These are phyloP conservation scores for Cheilosia soror DNA, from an alignment of 2,888 invertebrate species.

Conservation along the genomic window DNA sequence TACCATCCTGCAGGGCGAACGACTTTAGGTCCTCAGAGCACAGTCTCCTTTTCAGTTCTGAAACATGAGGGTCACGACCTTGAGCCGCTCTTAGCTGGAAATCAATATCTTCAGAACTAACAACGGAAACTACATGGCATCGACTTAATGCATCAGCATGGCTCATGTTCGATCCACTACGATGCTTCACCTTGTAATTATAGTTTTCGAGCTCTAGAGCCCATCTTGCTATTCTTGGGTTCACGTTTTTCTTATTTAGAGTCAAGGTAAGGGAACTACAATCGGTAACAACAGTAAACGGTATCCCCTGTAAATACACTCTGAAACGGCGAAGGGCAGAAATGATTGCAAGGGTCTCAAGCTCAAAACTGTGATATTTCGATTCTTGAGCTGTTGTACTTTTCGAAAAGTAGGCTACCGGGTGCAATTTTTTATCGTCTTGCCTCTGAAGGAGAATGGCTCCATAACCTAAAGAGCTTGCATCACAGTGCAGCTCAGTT, in stretches of 20 bases:
- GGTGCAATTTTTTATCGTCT: slow-evolving; percentile 77
- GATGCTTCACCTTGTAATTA: no score
- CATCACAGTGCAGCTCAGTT: slow-evolving; percentile 78
- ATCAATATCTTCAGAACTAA: slow-evolving; percentile 13
- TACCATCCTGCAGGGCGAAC: background rate
- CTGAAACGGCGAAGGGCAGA: no score
- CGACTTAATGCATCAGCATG: slow-evolving; percentile 28
- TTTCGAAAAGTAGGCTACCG: slow-evolving; percentile 63
- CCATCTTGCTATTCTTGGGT: slow-evolving; percentile 77
- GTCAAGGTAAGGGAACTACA: slow-evolving; percentile 78
- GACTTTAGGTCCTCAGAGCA: background rate
- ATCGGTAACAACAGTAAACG: slow-evolving; percentile 77
- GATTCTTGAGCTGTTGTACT: slow-evolving; percentile 73
- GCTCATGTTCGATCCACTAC: slow-evolving; percentile 17
- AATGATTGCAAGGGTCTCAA: background rate
- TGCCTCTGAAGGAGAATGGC: slow-evolving; percentile 76
- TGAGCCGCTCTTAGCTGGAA: slow-evolving; percentile 8
- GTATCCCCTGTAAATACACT: slow-evolving; percentile 76
- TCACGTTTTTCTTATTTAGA: slow-evolving; percentile 71
- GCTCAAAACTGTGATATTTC: slow-evolving; percentile 76
- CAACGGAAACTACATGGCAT: slow-evolving; percentile 2
- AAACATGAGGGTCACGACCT: background rate
- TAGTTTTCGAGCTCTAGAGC: slow-evolving; percentile 31
- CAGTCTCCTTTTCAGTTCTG: slow-evolving; percentile 3
- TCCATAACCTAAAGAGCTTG: slow-evolving; percentile 77